These are phyloP conservation scores for Oscheius sp. DNA, from an alignment of 2,888 invertebrate genomes.

Conservation along the genomic window DNA sequence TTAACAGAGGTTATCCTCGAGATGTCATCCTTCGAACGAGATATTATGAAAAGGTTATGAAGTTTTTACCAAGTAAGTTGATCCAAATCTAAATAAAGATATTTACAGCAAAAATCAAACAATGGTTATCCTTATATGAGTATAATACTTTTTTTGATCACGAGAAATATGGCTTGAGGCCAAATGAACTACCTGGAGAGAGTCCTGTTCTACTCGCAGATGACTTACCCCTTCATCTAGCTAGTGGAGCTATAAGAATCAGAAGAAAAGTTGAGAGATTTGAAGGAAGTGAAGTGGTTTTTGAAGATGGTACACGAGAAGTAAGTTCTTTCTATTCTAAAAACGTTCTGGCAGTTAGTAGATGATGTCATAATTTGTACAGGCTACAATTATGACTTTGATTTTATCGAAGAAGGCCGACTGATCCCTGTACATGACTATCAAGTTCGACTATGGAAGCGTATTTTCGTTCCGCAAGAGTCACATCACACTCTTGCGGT, in stretches of 20 bases:
- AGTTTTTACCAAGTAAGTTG: conserved; percentile 7
- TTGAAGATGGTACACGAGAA: conserved; percentile 2
- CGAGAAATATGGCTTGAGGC: conserved; percentile 23
- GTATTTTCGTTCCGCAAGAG: conserved; percentile 57
- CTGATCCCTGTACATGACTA: conserved; percentile 48
- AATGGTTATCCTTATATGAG: conserved; percentile 17
- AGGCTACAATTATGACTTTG: conserved; percentile 54
- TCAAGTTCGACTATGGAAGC: conserved; percentile 58
- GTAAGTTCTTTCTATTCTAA: not conserved
- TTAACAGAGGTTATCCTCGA: conserved; percentile 26
- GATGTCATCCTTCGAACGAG: conserved; percentile 28
- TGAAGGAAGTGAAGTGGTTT: not conserved
- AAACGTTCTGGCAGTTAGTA: conserved; percentile 8
- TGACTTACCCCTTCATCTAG: conserved; percentile 25
- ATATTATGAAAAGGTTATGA: conserved; percentile 15
- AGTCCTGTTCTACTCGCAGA: conserved; percentile 32
- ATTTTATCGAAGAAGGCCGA: conserved; percentile 50
- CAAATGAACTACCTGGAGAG: conserved; percentile 27
- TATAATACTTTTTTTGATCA: conserved; percentile 30
- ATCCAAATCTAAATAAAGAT: not conserved
- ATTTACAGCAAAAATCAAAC: not conserved
- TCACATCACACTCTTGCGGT: conserved; percentile 56
- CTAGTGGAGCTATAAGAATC: conserved; percentile 17
- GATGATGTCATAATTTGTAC: conserved; percentile 54
- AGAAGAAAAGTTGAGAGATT: not conserved